These are phyloP conservation scores for Raillietiella orientalis DNA, from an alignment of 2,888 invertebrate genomes.

Conservation along the genomic window DNA sequence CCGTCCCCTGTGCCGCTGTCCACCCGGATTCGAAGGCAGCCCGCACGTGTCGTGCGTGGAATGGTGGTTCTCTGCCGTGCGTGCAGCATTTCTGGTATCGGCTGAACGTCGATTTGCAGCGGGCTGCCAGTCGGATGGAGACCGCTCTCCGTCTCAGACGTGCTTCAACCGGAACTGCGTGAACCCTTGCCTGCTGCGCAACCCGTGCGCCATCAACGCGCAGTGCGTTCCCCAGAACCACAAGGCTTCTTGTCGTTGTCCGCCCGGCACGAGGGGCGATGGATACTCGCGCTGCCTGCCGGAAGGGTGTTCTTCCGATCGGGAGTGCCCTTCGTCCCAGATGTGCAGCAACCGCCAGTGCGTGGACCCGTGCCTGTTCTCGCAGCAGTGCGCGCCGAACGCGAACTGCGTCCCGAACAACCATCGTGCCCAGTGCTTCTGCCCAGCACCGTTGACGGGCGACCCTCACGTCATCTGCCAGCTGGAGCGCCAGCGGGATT, in stretches of 20 bases:
- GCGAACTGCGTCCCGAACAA: constrained; percentile 46
- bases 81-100: no score
- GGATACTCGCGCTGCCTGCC: constrained; percentile 41
- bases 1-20: constrained; percentile 33
- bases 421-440: constrained; percentile 58
- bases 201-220: constrained; percentile 51
- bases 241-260: constrained; percentile 43
- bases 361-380: constrained; percentile 24
- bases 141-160: constrained; percentile 10
- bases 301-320: constrained; percentile 39
- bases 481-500: constrained; percentile 33
- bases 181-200: constrained; percentile 39
- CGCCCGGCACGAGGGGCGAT: constrained; percentile 26
- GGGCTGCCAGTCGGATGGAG: constrained; percentile 18
- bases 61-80: no score
- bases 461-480: constrained; percentile 46
- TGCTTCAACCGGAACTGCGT: constrained; percentile 19
- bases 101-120: no score
- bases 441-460: constrained; percentile 40
- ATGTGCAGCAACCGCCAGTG: constrained; percentile 23
- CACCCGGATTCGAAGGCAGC: constrained; percentile 26
- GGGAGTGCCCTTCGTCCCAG: constrained; percentile 45
- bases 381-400: constrained; percentile 46
- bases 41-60: constrained; percentile 15
- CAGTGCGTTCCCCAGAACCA: constrained; percentile 50